Evolutionary conservation across 64 coral and sea anemone species (phyloP).

Genomic region (Porites australiensis): DNA sequence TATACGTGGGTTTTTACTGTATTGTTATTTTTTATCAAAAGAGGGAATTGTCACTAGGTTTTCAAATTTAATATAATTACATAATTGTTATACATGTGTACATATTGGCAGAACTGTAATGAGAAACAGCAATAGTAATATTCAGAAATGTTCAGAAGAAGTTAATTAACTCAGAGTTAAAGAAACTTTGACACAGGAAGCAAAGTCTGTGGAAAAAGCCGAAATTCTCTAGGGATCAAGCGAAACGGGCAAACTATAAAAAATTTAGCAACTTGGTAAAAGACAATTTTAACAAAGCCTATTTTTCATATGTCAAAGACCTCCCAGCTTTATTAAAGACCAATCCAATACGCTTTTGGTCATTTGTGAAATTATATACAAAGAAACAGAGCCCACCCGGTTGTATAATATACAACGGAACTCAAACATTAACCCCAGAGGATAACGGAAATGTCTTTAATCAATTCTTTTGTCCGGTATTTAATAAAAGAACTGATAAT

Average conservation of each 20-base stretch:
- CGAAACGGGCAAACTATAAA: too few relatives aligned
- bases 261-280: too few relatives aligned
- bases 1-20: too few relatives aligned
- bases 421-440: not conserved
- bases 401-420: not conserved
- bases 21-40: too few relatives aligned
- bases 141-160: not conserved
- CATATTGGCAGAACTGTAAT: too few relatives aligned
- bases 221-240: too few relatives aligned
- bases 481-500: not conserved
- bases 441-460: not conserved
- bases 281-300: not conserved
- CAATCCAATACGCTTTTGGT: not conserved
- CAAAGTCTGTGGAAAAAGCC: not conserved
- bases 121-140: too few relatives aligned
- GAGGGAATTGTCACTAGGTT: too few relatives aligned
- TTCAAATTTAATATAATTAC: too few relatives aligned
- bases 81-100: too few relatives aligned
- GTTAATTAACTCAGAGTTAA: not conserved
- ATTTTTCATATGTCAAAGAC: not conserved
- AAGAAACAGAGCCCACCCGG: not conserved
- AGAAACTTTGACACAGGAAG: constrained; percentile 14
- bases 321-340: not conserved
- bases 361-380: not conserved
- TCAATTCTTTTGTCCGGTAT: not conserved